Percentiles rank a stretch among this genome's conserved stretches.
Evolutionary conservation across 2,797 vertebrate genomes (phyloP).

Genomic region (Phoeniculus purpureus): DNA sequence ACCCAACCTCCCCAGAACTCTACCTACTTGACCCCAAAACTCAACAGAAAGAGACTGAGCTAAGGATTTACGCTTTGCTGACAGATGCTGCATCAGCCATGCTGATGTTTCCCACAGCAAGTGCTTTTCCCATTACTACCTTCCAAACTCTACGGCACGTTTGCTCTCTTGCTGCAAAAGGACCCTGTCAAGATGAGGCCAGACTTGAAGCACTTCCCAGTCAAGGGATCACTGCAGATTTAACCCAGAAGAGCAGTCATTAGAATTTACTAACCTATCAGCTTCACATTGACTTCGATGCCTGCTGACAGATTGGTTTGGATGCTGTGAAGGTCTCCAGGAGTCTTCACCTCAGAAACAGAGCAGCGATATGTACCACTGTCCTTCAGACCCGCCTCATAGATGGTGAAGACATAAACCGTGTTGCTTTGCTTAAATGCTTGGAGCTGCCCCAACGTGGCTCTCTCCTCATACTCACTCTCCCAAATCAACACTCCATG

Average conservation of each 20-base stretch:
- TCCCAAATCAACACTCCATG: constrained; percentile 76
- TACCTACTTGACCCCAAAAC: not conserved
- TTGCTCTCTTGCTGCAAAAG: not conserved
- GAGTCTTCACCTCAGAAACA: constrained; percentile 72
- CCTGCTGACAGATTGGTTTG: constrained; percentile 66
- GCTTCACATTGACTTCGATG: constrained; percentile 14
- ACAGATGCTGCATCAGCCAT: not conserved
- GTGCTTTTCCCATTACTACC: not conserved
- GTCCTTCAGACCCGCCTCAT: constrained; percentile 74
- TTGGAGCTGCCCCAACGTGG: constrained; percentile 75
- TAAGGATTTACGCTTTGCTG: not conserved
- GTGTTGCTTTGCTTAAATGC: constrained; percentile 69
- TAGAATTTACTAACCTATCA: constrained; percentile 57
- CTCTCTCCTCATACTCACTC: constrained; percentile 58
- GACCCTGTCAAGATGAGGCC: not conserved
- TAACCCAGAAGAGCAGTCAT: not conserved
- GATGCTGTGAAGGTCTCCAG: constrained; percentile 54
- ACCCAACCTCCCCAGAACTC: not conserved
- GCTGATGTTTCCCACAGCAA: not conserved
- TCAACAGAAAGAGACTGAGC: not conserved
- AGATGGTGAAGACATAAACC: constrained; percentile 79
- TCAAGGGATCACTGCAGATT: not conserved
- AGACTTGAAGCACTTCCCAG: not conserved
- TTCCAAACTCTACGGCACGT: not conserved
- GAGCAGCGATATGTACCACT: constrained; percentile 82